Percentiles rank a stretch among this genome's conserved stretches.
These are phyloP conservation scores for Sialis fuliginosa DNA, from an alignment of 2,888 invertebrate genomes.

Conservation along the genomic window DNA sequence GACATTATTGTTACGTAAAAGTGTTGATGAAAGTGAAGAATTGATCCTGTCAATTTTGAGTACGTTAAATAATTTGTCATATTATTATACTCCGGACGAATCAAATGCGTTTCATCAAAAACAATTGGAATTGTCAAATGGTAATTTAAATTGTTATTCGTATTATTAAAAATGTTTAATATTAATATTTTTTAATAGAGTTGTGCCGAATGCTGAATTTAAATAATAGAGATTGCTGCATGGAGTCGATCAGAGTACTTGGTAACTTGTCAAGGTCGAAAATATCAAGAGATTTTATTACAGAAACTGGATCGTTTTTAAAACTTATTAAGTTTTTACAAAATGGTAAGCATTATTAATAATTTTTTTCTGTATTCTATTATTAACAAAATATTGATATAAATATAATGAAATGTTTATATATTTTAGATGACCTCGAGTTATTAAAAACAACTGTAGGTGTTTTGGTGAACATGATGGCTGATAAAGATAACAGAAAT, in stretches of 20 bases:
- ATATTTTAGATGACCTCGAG: slow-evolving; percentile 36
- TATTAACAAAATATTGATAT: background rate
- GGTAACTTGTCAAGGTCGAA: slow-evolving; percentile 65
- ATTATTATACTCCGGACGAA: slow-evolving; percentile 37
- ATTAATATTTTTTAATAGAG: slow-evolving; percentile 15
- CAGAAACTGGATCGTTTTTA: slow-evolving; percentile 44
- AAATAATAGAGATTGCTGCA: slow-evolving; percentile 30
- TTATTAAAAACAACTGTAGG: slow-evolving; percentile 63
- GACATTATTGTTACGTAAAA: slow-evolving; percentile 26
- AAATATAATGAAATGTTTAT: slow-evolving; percentile 1
- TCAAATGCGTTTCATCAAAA: slow-evolving; percentile 27
- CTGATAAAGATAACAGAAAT: slow-evolving; percentile 34
- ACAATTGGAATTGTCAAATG: slow-evolving; percentile 30
- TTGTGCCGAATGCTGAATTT: slow-evolving; percentile 26
- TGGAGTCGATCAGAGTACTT: slow-evolving; percentile 62
- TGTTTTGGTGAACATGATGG: slow-evolving; percentile 63
- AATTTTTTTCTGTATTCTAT: background rate
- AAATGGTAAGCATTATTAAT: slow-evolving; percentile 24
- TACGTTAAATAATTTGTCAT: slow-evolving; percentile 72
- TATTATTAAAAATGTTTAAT: background rate
- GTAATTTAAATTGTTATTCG: slow-evolving; percentile 13
- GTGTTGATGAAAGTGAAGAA: slow-evolving; percentile 44
- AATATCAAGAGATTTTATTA: slow-evolving; percentile 42
- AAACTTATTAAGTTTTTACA: slow-evolving; percentile 38
- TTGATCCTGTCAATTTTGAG: slow-evolving; percentile 60